Base-by-base conservation (phyloP, 2,797 vertebrate genomes). In the Sebastes nivosus region DNA sequence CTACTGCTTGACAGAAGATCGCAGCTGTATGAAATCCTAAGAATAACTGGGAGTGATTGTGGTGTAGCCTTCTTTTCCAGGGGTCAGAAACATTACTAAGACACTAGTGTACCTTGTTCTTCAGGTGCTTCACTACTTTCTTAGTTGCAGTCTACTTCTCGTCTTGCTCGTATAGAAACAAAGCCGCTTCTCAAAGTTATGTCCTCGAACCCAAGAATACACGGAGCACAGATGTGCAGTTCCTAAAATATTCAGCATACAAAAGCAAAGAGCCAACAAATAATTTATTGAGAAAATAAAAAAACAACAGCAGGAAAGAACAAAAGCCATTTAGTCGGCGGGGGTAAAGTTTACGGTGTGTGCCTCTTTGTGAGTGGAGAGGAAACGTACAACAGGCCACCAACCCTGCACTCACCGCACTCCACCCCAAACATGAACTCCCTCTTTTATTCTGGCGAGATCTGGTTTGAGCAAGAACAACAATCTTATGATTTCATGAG, bases 181-280 rank as follows among this genome's bases (percentile, higher is more conserved):
- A 78, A 80, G 64, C 66, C 54, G 54, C 27, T 64, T 85, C 75
- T 78, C 50, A 73, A 66, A 83, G 67, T 86, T 92, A 67, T 82
- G 77, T 42, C 85, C 61, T 61, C 46, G 57, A 91, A 83, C 76
- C 64, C 25, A 63, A 77, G 84, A 89, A 93, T 72, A 73, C 83
- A 72, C 67, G 90, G 80, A 90, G 81, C 88, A 81, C 86, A 93
- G 88, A 93, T 93, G 88, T 92, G 90, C 72, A 52, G 34, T 82
- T 91, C 61, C 89, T 96, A 86, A 96, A 96, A 95, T 95, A 95
- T 96, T 96, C 82, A 95, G 77, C 85, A 74, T 85, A 90, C 90
- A 93, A 94, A 93, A 89, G 83, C 85, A 85, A 88, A 92, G 83
- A 94, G 84, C 80, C 80, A 90, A 93, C 92, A 94, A 95, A 95